Percentiles rank a stretch among this genome's conserved stretches.
phyloP scores from a whole-genome alignment of 2,888 invertebrate genomes.

The Drosophila mulleri region DNA sequence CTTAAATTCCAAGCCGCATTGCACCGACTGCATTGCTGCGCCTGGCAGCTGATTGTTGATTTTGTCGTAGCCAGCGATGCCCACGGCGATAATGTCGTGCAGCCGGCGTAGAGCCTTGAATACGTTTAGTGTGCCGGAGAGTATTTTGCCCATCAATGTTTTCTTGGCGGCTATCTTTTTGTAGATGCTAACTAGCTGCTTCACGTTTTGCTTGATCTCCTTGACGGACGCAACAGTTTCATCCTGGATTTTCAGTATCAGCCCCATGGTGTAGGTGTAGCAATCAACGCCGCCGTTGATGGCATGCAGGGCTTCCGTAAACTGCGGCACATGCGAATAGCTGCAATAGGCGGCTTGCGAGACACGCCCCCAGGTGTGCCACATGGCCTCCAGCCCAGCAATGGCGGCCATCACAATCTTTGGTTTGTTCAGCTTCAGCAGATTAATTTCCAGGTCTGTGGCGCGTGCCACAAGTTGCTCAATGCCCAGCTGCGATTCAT shows the following conservation, averaged over 20 bases:
- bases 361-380: slow-evolving; percentile 55
- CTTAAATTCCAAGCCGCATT: slow-evolving; percentile 63
- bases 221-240: slow-evolving; percentile 72
- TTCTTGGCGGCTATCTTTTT: slow-evolving; percentile 75
- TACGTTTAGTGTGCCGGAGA: slow-evolving; percentile 69
- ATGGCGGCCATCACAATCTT: slow-evolving; percentile 67
- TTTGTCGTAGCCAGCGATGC: slow-evolving; percentile 62
- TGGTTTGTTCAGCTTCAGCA: slow-evolving; percentile 71
- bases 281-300: slow-evolving; percentile 76
- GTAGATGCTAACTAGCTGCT: slow-evolving; percentile 71
- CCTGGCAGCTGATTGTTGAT: slow-evolving; percentile 65
- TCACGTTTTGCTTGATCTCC: slow-evolving; percentile 63
- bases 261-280: slow-evolving; percentile 64
- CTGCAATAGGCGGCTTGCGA: slow-evolving; percentile 76
- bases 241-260: slow-evolving; percentile 64
- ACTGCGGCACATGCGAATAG: slow-evolving; percentile 75
- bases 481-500: slow-evolving; percentile 72
- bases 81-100: slow-evolving; percentile 64
- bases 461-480: slow-evolving; percentile 66
- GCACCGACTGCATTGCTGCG: slow-evolving; percentile 49
- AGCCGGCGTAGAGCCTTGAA: slow-evolving; percentile 65
- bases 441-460: slow-evolving; percentile 52
- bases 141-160: slow-evolving; percentile 75
- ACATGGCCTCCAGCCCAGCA: slow-evolving; percentile 59
- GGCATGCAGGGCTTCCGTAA: slow-evolving; percentile 69